Percentiles rank a stretch among this genome's conserved stretches.
These are phyloP conservation scores for Hirundo rustica DNA, from an alignment of 2,797 vertebrate species.

Conservation along the genomic window DNA sequence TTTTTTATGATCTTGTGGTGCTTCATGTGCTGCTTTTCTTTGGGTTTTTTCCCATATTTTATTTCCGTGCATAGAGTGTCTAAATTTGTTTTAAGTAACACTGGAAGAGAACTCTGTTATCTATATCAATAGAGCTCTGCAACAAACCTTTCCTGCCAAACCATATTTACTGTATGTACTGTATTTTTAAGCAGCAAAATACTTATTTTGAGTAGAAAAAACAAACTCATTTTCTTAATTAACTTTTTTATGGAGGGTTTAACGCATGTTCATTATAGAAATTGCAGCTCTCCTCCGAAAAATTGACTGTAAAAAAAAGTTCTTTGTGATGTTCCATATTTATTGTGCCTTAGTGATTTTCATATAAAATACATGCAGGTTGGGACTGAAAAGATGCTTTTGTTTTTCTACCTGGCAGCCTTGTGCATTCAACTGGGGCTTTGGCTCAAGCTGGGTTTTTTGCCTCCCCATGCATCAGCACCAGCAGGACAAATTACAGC, in stretches of 20 bases:
- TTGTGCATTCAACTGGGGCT: background rate
- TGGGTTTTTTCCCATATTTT: background rate
- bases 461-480: slow-evolving; percentile 7
- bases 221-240: slow-evolving; percentile 55
- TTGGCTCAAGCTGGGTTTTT: slow-evolving; percentile 31
- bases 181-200: slow-evolving; percentile 26
- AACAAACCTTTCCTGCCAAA: background rate
- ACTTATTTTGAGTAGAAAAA: background rate
- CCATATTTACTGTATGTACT: background rate
- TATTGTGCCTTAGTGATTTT: slow-evolving; percentile 36
- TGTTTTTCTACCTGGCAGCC: slow-evolving; percentile 25
- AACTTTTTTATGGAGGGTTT: slow-evolving; percentile 55
- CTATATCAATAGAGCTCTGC: background rate
- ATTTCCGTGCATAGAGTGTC: background rate
- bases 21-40: background rate
- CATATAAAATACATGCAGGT: slow-evolving; percentile 9
- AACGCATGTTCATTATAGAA: slow-evolving; percentile 50
- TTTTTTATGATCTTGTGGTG: background rate
- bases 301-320: slow-evolving; percentile 4
- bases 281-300: slow-evolving; percentile 24
- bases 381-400: slow-evolving; percentile 17
- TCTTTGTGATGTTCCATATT: slow-evolving; percentile 17
- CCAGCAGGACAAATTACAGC: slow-evolving; percentile 50
- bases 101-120: background rate
- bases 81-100: background rate